Evolutionary conservation across 2,888 invertebrate species (phyloP).

Genomic region (Lamellibrachia satsuma): DNA sequence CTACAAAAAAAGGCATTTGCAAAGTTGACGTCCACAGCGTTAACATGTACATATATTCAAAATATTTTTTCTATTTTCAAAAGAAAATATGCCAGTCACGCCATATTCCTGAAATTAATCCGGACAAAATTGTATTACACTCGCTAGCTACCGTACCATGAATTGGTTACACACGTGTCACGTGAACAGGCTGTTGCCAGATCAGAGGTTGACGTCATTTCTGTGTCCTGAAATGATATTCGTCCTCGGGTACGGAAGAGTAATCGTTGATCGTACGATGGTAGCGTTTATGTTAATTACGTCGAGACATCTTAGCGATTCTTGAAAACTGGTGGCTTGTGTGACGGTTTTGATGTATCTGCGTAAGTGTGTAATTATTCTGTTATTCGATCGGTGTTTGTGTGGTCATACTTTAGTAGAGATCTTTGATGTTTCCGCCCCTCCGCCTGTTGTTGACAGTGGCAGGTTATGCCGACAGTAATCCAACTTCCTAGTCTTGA

Average conservation of each 20-base stretch:
- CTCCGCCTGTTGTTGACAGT: background rate
- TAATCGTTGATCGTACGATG: background rate
- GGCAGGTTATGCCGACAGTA: background rate
- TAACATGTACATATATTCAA: too few species aligned
- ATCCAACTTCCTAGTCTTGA: background rate
- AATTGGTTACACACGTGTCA: background rate
- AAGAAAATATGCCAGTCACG: background rate
- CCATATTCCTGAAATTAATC: background rate
- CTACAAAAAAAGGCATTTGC: too few species aligned
- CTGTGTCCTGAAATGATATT: background rate
- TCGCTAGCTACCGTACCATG: background rate
- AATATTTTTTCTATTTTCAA: too few species aligned
- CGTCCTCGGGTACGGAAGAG: background rate
- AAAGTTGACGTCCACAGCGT: too few species aligned
- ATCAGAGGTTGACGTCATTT: slow-evolving; percentile 1
- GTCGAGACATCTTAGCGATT: background rate
- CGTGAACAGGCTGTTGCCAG: background rate
- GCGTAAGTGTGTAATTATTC: background rate
- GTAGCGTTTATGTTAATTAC: background rate
- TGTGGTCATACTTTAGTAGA: background rate
- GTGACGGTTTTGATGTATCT: background rate
- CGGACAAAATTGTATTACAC: background rate
- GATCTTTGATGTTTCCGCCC: background rate
- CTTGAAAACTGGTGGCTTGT: background rate
- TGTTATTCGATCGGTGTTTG: background rate